A percentile compares a stretch with the other conserved stretches of the same genome.
These are phyloP conservation scores for Pycnomerus fuliginosus DNA, from an alignment of 2,888 invertebrate species.

Conservation along the genomic window DNA sequence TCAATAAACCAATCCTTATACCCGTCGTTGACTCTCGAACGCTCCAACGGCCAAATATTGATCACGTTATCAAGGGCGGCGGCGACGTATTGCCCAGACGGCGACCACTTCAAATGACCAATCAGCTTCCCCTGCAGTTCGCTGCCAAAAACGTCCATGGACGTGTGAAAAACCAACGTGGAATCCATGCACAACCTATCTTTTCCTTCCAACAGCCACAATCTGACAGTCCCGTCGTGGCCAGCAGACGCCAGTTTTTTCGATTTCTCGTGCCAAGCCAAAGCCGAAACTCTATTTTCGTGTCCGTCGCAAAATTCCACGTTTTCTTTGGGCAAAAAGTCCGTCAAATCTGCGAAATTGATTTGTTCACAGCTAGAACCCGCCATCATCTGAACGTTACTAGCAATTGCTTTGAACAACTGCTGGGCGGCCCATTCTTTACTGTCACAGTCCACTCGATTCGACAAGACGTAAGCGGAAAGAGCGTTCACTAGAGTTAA, in stretches of 20 bases:
- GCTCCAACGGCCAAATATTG: slow-evolving; percentile 60
- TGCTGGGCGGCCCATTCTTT: slow-evolving; percentile 64
- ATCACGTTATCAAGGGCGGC: slow-evolving; percentile 59
- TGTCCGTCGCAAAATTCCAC: slow-evolving; percentile 56
- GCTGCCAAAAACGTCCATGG: slow-evolving; percentile 53
- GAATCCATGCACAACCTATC: slow-evolving; percentile 51
- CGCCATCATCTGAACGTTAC: slow-evolving; percentile 48
- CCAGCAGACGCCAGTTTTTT: slow-evolving; percentile 59
- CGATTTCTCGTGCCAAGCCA: slow-evolving; percentile 54
- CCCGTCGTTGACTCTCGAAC: slow-evolving; percentile 34
- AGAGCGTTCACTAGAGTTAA: slow-evolving; percentile 61
- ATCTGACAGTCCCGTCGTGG: slow-evolving; percentile 62
- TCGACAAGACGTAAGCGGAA: slow-evolving; percentile 60
- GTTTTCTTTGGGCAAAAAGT: slow-evolving; percentile 46
- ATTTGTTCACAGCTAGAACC: slow-evolving; percentile 46
- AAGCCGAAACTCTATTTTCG: slow-evolving; percentile 51
- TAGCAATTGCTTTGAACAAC: slow-evolving; percentile 56
- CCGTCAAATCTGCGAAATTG: slow-evolving; percentile 57
- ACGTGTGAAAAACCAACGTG: slow-evolving; percentile 58
- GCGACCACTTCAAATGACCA: slow-evolving; percentile 58
- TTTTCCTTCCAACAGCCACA: slow-evolving; percentile 56
- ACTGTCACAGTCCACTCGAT: slow-evolving; percentile 54
- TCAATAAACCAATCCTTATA: slow-evolving; percentile 51
- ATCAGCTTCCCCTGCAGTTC: slow-evolving; percentile 50
- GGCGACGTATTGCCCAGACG: slow-evolving; percentile 57